A percentile compares a stretch with the other conserved stretches of the same genome.
Conservation (phyloP, 2,113 vertebrate species). For the Ornithorhynchus anatinus region DNA sequence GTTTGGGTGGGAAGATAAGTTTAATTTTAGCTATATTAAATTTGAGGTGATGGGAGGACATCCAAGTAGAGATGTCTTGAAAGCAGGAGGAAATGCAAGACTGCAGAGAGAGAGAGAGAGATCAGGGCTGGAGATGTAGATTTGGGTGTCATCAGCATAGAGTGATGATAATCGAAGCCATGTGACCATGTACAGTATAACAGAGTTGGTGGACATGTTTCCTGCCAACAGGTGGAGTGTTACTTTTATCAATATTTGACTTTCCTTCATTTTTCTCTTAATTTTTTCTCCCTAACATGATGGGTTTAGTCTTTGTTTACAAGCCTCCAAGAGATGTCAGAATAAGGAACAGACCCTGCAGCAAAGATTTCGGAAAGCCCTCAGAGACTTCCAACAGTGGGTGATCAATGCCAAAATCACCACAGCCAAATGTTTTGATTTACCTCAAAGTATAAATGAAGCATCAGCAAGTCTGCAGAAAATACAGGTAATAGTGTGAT, state of each 20-base stretch:
- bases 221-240: no score
- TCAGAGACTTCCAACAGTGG: conserved; percentile 96
- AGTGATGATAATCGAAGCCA: no score
- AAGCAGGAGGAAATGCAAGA: no score
- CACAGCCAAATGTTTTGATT: conserved; percentile 93
- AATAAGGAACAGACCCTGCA: conserved; percentile 94
- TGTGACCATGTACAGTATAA: no score
- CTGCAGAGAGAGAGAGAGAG: no score
- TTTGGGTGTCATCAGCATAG: no score
- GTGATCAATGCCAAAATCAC: conserved; percentile 91
- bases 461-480: conserved; percentile 83
- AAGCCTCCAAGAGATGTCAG: conserved; percentile 92
- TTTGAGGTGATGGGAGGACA: no score
- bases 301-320: conserved; percentile 85
- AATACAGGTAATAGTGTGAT: conserved; percentile 83
- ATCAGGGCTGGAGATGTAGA: no score
- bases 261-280: background rate
- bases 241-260: background rate
- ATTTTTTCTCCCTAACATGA: conserved; percentile 14
- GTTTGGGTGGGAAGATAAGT: no score
- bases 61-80: no score
- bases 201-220: no score
- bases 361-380: conserved; percentile 85
- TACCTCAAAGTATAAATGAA: conserved; percentile 87
- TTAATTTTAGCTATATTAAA: no score